Conservation (phyloP, 2,888 invertebrate species). For the Cataglyphis albicans region DNA sequence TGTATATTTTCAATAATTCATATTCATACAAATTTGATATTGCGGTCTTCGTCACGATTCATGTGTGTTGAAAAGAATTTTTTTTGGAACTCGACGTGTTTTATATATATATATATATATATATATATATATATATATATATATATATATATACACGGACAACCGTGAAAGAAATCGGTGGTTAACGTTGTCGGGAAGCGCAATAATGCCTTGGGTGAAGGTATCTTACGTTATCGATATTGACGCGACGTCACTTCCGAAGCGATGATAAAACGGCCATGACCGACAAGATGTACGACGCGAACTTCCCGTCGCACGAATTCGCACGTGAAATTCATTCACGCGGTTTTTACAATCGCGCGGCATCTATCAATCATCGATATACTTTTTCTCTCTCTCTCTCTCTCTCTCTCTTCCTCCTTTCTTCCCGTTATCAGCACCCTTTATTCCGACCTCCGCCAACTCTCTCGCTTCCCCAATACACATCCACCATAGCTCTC, state of each 20-base stretch:
- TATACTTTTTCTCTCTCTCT: slow-evolving; percentile 31
- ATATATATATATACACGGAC: not conserved
- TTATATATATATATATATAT: not conserved
- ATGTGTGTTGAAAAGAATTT: not conserved
- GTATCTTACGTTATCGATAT: slow-evolving; percentile 48
- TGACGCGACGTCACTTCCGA: slow-evolving; percentile 34
- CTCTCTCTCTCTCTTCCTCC: slow-evolving; percentile 50
- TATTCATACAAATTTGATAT: not conserved
- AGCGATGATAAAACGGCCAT: slow-evolving; percentile 52
- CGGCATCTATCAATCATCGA: slow-evolving; percentile 77
- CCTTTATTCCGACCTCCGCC: slow-evolving; percentile 27
- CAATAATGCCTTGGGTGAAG: not conserved
- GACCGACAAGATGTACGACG: slow-evolving; percentile 60
- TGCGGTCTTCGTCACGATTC: not conserved
- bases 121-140: too few relatives aligned
- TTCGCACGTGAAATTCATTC: slow-evolving; percentile 73
- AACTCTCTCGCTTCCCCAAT: slow-evolving; percentile 35
- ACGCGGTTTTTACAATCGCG: slow-evolving; percentile 75
- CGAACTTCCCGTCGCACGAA: slow-evolving; percentile 66
- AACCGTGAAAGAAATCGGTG: not conserved
- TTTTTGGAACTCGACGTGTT: not conserved
- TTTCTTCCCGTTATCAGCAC: slow-evolving; percentile 49
- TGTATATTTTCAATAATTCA: slow-evolving; percentile 8
- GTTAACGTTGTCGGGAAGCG: not conserved
- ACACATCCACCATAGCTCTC: not conserved